These are phyloP conservation scores for Coregonus clupeaformis DNA, from an alignment of 2,113 vertebrate species.

Conservation along the genomic window DNA sequence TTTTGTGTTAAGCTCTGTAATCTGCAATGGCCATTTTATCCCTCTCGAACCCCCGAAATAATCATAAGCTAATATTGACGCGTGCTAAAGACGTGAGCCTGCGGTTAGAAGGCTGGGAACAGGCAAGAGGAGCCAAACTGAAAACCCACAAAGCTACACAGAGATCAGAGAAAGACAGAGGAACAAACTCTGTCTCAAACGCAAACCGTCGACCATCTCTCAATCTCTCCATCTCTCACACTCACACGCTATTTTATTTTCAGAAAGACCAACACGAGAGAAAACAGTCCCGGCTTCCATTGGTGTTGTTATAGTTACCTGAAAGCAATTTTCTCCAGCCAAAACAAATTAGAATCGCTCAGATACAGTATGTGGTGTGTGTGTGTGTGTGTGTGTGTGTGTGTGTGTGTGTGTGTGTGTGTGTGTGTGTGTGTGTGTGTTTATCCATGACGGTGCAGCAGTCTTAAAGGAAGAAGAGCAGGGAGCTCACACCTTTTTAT, in stretches of 20 bases:
- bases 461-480: neutral
- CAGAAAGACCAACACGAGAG: slow-evolving; percentile 55
- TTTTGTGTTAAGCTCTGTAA: slow-evolving; percentile 65
- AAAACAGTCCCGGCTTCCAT: slow-evolving; percentile 14
- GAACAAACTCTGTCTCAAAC: slow-evolving; percentile 61
- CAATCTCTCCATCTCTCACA: slow-evolving; percentile 32
- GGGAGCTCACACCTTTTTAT: too few relatives aligned
- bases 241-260: slow-evolving; percentile 54
- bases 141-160: slow-evolving; percentile 53
- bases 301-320: slow-evolving; percentile 62
- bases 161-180: slow-evolving; percentile 55
- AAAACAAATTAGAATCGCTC: too few relatives aligned
- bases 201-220: slow-evolving; percentile 39
- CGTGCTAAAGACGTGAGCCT: slow-evolving; percentile 72
- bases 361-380: neutral
- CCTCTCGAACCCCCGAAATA: slow-evolving; percentile 70
- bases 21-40: slow-evolving; percentile 59
- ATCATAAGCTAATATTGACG: slow-evolving; percentile 76
- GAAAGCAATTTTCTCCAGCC: slow-evolving; percentile 26
- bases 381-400: slow-evolving; percentile 15
- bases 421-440: neutral
- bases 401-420: neutral
- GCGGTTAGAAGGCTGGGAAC: slow-evolving; percentile 58
- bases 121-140: slow-evolving; percentile 57
- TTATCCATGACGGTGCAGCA: neutral